Evolutionary conservation across 2,113 vertebrate species (phyloP), one percentile per base, ranked within the genome.

Genomic region (Brevimyrus niger): DNA sequence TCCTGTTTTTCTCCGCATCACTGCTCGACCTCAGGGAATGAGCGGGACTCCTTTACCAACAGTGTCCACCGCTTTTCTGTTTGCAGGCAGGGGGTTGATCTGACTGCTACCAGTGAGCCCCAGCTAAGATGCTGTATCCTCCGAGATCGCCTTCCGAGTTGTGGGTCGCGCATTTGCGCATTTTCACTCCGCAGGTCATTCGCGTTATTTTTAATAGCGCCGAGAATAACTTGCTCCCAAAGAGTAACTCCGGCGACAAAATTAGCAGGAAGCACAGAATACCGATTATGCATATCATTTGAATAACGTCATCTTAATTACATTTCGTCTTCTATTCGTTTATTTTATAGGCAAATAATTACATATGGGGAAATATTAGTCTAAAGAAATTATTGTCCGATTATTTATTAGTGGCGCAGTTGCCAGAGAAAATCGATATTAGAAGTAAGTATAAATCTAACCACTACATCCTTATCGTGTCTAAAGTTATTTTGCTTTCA

Each of bases 1-100:
- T 35, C 58, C 84, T 27, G 61, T 44, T 89, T 48, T 65, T 87
- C 85, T 50, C 85, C 46, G 65, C 89, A 87, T 87, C 89, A 38
- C 55, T 35, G 83, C 58, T 61, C 89, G 58, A 65, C 83, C 44
- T 44, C 58, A 23, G 82, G 27, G 84, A 50, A 87, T 76, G 23
- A 84, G 48, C 13, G 27, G 42, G 53, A 86, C 53, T 86, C 55
- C 89, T 65, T 48, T 11, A 35, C 48, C 27, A 23, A 47, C 23
- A 51, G 88, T 58, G 44, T 53, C 61, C 80, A n/a, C 11, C 10
- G 76, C 42, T 58, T 89, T 27, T 55, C 48, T n/a, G 7, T 38
- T 85, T 27, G 82, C 76, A 55, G 19, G 23, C 51, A 47, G 44
- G 44, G 82, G 46, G 35, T 8, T 19, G 8, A 83, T 46, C 23